These are phyloP conservation scores for Myripristis murdjan DNA, from an alignment of 2,797 vertebrate genomes.

Conservation along the genomic window DNA sequence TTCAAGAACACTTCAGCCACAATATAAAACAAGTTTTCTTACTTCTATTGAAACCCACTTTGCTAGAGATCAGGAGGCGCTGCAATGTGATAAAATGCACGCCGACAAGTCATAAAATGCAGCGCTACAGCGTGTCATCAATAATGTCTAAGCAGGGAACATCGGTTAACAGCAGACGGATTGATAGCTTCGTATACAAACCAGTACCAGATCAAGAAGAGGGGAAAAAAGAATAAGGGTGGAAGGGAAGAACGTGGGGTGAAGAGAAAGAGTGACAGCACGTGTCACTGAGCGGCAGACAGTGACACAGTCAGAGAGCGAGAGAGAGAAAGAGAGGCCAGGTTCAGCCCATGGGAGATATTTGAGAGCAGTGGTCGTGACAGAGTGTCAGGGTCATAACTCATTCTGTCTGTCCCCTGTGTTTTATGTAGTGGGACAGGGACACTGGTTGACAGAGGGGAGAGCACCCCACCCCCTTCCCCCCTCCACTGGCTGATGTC, in stretches of 20 bases:
- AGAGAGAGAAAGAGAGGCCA: constrained; percentile 34
- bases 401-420: constrained; percentile 66
- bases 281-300: constrained; percentile 56
- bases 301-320: constrained; percentile 4
- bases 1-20: constrained; percentile 9
- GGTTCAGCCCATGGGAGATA: constrained; percentile 56
- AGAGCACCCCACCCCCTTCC: constrained; percentile 21
- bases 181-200: constrained; percentile 45
- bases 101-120: constrained; percentile 26
- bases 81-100: constrained; percentile 42
- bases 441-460: constrained; percentile 72
- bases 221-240: constrained; percentile 9
- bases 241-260: constrained; percentile 1
- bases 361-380: constrained; percentile 71
- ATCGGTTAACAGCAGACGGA: constrained; percentile 32
- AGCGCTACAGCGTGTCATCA: constrained; percentile 34
- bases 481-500: constrained; percentile 60
- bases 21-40: neutral
- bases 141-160: constrained; percentile 41
- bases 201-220: neutral
- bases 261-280: constrained; percentile 44
- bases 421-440: constrained; percentile 77
- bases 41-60: neutral
- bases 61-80: constrained; percentile 21
- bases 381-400: constrained; percentile 73